Conservation (phyloP, 2,113 vertebrate genomes). For the Pipa parva region DNA sequence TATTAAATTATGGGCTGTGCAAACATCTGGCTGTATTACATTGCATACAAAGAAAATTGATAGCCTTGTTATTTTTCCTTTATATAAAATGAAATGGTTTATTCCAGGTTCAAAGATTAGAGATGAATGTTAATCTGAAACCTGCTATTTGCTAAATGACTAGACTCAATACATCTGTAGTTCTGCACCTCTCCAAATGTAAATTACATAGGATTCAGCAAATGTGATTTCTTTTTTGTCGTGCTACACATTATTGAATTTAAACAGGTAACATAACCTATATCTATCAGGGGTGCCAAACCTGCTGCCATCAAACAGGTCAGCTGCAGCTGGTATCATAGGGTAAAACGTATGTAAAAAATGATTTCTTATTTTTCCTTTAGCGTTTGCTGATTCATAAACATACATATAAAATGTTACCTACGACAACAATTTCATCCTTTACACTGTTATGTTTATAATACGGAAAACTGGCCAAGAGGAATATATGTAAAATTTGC, state of each 20-base stretch:
- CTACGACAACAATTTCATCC: no score
- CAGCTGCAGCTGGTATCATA: no score
- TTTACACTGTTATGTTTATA: no score
- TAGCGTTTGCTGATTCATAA: no score
- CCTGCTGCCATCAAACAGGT: no score
- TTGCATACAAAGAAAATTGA: slow-evolving; percentile 15
- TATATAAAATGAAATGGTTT: slow-evolving; percentile 14
- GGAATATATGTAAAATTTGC: no score
- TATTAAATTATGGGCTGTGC: background rate
- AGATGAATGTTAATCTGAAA: slow-evolving; percentile 8
- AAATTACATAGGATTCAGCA: slow-evolving; percentile 16
- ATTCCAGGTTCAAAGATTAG: slow-evolving; percentile 10
- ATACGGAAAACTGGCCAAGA: no score
- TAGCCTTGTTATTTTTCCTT: slow-evolving; percentile 12
- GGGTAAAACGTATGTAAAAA: no score
- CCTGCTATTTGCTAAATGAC: slow-evolving; percentile 34
- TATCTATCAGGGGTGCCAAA: no score
- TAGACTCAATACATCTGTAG: slow-evolving; percentile 8
- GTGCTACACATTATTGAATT: background rate
- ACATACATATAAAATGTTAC: no score
- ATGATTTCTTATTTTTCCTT: no score
- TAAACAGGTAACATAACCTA: background rate
- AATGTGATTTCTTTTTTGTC: background rate
- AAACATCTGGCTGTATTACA: slow-evolving; percentile 1
- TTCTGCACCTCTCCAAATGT: slow-evolving; percentile 13